Evolutionary conservation across 2,113 vertebrate genomes (phyloP).

Genomic region (Ammodytes dubius): DNA sequence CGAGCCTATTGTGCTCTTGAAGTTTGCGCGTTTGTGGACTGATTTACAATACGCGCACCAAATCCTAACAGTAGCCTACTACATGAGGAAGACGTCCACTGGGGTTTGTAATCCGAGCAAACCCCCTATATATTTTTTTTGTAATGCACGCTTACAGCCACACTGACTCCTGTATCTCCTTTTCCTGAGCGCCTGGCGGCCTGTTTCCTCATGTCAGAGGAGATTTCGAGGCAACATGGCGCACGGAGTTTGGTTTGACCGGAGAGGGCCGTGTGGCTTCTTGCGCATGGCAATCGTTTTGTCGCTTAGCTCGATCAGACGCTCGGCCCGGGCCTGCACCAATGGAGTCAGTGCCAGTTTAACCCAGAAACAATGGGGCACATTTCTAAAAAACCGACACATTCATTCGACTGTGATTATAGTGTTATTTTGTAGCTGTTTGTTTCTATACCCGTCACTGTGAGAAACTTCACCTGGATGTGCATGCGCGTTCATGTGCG

Average conservation of each 20-base stretch:
- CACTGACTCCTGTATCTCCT: slow-evolving; percentile 1
- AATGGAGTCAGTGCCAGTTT: not conserved
- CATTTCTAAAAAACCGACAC: not conserved
- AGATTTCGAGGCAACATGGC: slow-evolving; percentile 75
- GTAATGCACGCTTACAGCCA: not conserved
- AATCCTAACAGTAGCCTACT: not conserved
- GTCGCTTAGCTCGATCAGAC: not conserved
- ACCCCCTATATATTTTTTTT: not conserved
- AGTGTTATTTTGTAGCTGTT: not conserved
- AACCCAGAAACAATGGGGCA: not conserved
- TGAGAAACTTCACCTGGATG: slow-evolving; percentile 68
- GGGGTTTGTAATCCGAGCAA: not conserved
- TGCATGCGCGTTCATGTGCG: not conserved
- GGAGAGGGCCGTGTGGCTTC: slow-evolving; percentile 61
- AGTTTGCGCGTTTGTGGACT: slow-evolving; percentile 25
- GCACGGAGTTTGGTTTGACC: slow-evolving; percentile 59
- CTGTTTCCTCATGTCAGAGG: slow-evolving; percentile 70
- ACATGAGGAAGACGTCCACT: not conserved
- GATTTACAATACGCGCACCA: not conserved
- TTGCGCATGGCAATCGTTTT: slow-evolving; percentile 27
- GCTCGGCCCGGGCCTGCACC: not conserved
- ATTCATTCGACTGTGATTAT: not conserved
- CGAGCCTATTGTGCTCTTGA: slow-evolving; percentile 45
- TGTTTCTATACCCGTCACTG: not conserved
- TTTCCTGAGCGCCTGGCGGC: slow-evolving; percentile 65